Evolutionary conservation across 2,888 invertebrate species (phyloP), one percentile per base, ranked within the genome.

Genomic region (Resseliella maxima): DNA sequence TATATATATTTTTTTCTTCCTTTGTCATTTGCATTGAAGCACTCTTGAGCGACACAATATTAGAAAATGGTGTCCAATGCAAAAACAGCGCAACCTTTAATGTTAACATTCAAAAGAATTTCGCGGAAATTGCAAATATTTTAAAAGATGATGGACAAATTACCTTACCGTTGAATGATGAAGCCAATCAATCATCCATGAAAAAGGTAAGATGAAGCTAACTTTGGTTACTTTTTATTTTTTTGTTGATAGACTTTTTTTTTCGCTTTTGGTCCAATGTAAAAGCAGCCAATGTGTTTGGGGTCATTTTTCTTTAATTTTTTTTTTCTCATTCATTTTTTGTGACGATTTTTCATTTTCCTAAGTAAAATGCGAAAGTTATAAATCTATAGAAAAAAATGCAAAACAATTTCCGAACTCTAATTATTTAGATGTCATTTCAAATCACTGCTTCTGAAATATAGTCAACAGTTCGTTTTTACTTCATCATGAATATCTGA

Each of bases 141-240:
- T 83, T 83, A 1, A n/a, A 83, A 83, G 21, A 83, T 38, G 83
- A 83, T 83, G 38, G 38, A 83, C 83, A 83, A 83, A 83, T 83
- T 38, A n/a, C 38, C 6, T 83, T 83, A 38, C 83, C 83, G 38
- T n/a, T 83, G 38, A 38, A 38, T 83, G 83, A 83, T 38, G 83
- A 83, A 38, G 24, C 38, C 24, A 83, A 83, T 83, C 83, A 83
- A 83, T 83, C 83, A 83, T 83, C n/a, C n/a, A 38, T 83, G 24
- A 83, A 83, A 83, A 83, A 83, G 83, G 83, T 83, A 38, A 36
- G n/a, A 24, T 12, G 18, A 35, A 38, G 0, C 59, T 8, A 41
- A 41, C 41, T 41, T 12, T 41, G 41, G 12, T 54, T 54, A 3
- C 6, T n/a, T 6, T 6, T 54, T n/a, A 6, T 18, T n/a, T n/a